Conservation (phyloP, 2,797 vertebrate genomes). For the Chaenodraco wilsoni region DNA sequence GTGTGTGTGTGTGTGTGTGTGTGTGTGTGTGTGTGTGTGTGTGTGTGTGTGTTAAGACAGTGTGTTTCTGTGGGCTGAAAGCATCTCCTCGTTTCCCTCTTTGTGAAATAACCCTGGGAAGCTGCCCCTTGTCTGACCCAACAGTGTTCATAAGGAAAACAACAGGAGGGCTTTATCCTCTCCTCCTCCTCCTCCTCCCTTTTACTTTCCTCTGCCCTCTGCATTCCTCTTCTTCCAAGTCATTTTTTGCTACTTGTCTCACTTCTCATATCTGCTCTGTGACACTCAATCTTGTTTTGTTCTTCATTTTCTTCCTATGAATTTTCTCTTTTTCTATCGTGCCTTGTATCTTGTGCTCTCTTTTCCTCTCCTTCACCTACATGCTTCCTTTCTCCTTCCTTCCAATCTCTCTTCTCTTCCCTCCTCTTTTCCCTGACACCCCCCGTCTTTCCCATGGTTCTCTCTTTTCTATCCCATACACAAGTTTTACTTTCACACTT, state of each 20-base stretch:
- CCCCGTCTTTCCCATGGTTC: neutral
- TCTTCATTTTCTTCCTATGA: neutral
- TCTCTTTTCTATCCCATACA: neutral
- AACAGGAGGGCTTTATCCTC: slow-evolving; percentile 52
- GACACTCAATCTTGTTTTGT: neutral
- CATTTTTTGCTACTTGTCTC: slow-evolving; percentile 2
- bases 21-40: slow-evolving; percentile 5
- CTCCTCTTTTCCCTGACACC: neutral
- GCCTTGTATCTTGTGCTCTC: neutral
- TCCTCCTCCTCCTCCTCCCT: slow-evolving; percentile 14
- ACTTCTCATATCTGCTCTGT: neutral
- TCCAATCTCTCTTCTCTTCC: neutral
- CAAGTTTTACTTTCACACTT: too few species aligned
- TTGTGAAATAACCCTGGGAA: slow-evolving; percentile 56
- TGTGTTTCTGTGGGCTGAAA: slow-evolving; percentile 49
- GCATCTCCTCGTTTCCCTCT: slow-evolving; percentile 40
- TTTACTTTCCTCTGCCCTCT: slow-evolving; percentile 17
- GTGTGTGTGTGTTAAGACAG: slow-evolving; percentile 20
- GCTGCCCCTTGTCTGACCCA: slow-evolving; percentile 66
- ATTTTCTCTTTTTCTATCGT: neutral
- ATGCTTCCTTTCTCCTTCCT: neutral
- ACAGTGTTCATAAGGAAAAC: slow-evolving; percentile 59
- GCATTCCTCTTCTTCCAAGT: slow-evolving; percentile 24
- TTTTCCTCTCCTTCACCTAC: neutral
- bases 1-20: too few species aligned